Base-by-base conservation (phyloP, 2,888 invertebrate genomes). In the Slavum lentiscoides region DNA sequence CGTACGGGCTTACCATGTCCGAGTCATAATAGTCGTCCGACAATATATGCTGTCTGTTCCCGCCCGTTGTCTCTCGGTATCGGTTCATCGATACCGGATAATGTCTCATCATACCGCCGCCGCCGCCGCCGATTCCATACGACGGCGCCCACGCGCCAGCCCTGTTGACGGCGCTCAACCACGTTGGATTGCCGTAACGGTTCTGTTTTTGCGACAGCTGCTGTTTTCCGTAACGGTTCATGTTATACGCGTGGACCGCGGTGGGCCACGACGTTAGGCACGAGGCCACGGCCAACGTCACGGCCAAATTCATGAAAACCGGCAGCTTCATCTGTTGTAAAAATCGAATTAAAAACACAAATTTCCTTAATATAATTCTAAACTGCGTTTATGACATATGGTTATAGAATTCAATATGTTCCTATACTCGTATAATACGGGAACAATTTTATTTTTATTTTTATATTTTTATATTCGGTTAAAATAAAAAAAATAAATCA, bases 11-110 rank as follows among this genome's bases (percentile, higher is more conserved):
- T 0, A 55, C 23, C 21, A 39, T 43, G 55, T 30, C 53, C 62
- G 39, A 8, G 55, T 72, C 70, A 37, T 58, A 70, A 55, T 72
- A 80, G n/a, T 80, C 80, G 75, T 76, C 75, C 15, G 67, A 39
- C 8, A 62, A 74, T 13, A 55, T 9, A 19, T 62, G 53, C 55
- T 64, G n/a, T 30, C 30, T 30, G 15, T 49, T 37, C 8, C 62
- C 69, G 7, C 49, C 58, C n/a, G 55, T 19, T 9, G 37, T 17
- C 11, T 30, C 58, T 21, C 21, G 55, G 17, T 72, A 80, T 53
- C 55, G 37, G 15, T 17, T 30, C 53, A n/a, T 8, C 39, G 80
- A 66, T 64, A 72, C 43, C 30, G 70, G 80, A 55, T 69, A 69
- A 43, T 70, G 77, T 39, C 77, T 49, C 77, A 77, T 62, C 68